A percentile compares a stretch with the other conserved stretches of the same genome.
These are phyloP conservation scores for Pelobates fuscus DNA, from an alignment of 2,113 vertebrate species.

Conservation along the genomic window DNA sequence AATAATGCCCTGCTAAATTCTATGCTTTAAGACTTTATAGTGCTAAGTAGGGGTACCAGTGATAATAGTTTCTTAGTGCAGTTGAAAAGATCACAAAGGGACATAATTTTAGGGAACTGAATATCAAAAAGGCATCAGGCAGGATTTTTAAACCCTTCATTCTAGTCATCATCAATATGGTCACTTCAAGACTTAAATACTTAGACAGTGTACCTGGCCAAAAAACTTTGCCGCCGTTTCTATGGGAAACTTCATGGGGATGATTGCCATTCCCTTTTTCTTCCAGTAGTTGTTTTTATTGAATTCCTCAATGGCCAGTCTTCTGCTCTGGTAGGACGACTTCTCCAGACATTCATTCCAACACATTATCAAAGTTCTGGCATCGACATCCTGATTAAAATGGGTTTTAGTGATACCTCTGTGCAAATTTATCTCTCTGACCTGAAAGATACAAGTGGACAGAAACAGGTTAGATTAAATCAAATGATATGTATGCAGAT, in stretches of 20 bases:
- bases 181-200: no score
- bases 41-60: no score
- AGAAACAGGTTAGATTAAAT: neutral
- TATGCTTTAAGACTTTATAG: no score
- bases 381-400: constrained; percentile 75
- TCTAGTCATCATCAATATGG: no score
- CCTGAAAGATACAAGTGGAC: constrained; percentile 60
- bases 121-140: no score
- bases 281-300: constrained; percentile 84
- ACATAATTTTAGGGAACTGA: no score
- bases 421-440: constrained; percentile 84
- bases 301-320: constrained; percentile 64
- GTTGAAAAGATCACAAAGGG: no score
- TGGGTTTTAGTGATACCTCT: constrained; percentile 68
- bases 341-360: constrained; percentile 81
- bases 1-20: no score
- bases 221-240: constrained; percentile 63
- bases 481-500: no score
- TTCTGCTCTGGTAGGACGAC: constrained; percentile 65
- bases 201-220: constrained; percentile 85
- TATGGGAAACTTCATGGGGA: constrained; percentile 83
- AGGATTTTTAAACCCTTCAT: no score
- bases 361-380: constrained; percentile 73
- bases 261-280: constrained; percentile 81
- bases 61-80: no score